Percentiles rank a stretch among this genome's conserved stretches.
Evolutionary conservation across 2,888 invertebrate genomes (phyloP).

Genomic region (Epinotia demarniana): DNA sequence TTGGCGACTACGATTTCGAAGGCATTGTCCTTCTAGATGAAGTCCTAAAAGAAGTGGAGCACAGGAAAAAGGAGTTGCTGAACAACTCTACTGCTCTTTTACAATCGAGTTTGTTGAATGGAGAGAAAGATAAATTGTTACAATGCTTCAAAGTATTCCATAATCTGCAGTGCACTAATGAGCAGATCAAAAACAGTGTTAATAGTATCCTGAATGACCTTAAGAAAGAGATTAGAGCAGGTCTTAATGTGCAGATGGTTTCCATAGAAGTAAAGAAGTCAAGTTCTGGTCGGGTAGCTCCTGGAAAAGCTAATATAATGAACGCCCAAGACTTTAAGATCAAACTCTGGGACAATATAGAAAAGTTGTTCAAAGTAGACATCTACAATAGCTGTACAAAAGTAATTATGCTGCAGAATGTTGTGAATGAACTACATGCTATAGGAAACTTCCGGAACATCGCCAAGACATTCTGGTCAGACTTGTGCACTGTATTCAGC

Average conservation of each 20-base stretch:
- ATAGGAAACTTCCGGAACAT: constrained; percentile 80
- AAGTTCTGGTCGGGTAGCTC: constrained; percentile 72
- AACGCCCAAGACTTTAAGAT: constrained; percentile 82
- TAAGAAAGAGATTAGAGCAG: constrained; percentile 78
- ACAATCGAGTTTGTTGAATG: constrained; percentile 90
- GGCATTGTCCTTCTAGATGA: constrained; percentile 92
- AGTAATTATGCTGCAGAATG: constrained; percentile 84
- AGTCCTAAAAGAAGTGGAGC: constrained; percentile 89
- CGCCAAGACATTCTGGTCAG: constrained; percentile 85
- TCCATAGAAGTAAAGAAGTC: constrained; percentile 75
- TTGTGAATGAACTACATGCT: constrained; percentile 78
- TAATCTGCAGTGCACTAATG: constrained; percentile 79
- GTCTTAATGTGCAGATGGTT: constrained; percentile 81
- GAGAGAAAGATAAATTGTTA: constrained; percentile 87
- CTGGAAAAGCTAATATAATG: constrained; percentile 82
- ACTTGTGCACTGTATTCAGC: constrained; percentile 74
- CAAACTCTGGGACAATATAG: constrained; percentile 94
- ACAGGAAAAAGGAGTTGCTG: constrained; percentile 89
- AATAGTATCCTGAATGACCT: constrained; percentile 81
- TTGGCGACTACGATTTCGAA: constrained; percentile 91
- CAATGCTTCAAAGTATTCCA: constrained; percentile 85
- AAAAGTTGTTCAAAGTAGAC: constrained; percentile 92
- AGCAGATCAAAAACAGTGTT: constrained; percentile 81
- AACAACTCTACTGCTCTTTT: constrained; percentile 92
- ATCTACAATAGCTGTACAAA: constrained; percentile 89